These are phyloP conservation scores for Rhagoletis pomonella DNA, from an alignment of 1,140 invertebrate species.

Conservation along the genomic window DNA sequence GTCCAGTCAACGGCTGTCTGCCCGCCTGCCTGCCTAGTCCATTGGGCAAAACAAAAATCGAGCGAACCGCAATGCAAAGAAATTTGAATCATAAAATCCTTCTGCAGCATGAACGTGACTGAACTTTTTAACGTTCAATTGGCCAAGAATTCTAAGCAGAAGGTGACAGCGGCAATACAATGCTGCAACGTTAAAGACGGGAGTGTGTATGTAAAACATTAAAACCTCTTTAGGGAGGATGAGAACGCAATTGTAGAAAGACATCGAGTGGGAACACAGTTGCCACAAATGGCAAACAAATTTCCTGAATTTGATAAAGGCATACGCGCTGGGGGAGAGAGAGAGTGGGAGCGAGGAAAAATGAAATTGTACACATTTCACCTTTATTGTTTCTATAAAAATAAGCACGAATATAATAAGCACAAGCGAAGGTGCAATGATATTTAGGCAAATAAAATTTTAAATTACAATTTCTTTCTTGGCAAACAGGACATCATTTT, in stretches of 20 bases:
- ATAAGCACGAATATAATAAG: background rate
- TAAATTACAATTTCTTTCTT: constrained; percentile 24
- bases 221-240: background rate
- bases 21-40: background rate
- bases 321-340: background rate
- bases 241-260: background rate
- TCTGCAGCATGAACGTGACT: constrained; percentile 48
- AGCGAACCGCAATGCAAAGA: constrained; percentile 35
- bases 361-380: constrained; percentile 21
- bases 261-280: background rate
- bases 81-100: constrained; percentile 46
- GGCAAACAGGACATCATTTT: background rate
- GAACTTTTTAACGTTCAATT: constrained; percentile 42
- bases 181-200: background rate
- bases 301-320: background rate
- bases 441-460: background rate
- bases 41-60: constrained; percentile 1
- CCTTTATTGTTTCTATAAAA: constrained; percentile 16
- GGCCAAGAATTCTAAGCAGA: background rate
- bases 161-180: background rate
- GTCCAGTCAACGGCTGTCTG: background rate
- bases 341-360: background rate
- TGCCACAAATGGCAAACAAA: background rate
- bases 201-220: background rate
- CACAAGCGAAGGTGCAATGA: background rate